These are phyloP conservation scores for Cryptophagus acutangulus DNA, from an alignment of 2,888 invertebrate species.

Conservation along the genomic window DNA sequence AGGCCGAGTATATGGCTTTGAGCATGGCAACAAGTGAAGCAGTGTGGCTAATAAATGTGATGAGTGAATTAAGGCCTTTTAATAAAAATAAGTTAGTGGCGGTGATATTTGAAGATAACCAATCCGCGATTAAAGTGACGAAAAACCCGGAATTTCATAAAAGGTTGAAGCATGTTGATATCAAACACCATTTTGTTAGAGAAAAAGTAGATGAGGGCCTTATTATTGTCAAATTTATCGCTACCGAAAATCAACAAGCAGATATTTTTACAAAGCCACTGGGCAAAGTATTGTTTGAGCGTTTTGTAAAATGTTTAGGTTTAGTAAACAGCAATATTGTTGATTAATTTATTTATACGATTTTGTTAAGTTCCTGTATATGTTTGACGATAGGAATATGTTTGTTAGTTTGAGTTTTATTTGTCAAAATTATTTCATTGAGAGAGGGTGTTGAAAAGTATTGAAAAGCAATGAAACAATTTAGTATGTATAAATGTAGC, in stretches of 20 bases:
- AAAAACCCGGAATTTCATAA: conserved; percentile 7
- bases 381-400: too few species aligned
- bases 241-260: background rate
- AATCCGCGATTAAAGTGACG: conserved; percentile 6
- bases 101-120: conserved; percentile 6
- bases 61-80: conserved; percentile 6
- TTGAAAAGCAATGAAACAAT: too few species aligned
- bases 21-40: conserved; percentile 6
- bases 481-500: too few species aligned
- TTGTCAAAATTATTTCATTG: too few species aligned
- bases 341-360: too few species aligned
- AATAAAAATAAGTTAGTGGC: background rate
- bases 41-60: conserved; percentile 5
- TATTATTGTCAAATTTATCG: background rate
- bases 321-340: too few species aligned
- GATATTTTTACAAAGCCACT: background rate
- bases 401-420: too few species aligned
- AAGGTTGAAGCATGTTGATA: conserved; percentile 1
- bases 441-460: too few species aligned
- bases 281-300: background rate
- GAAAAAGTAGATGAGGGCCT: background rate
- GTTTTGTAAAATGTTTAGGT: too few species aligned
- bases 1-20: conserved; percentile 7
- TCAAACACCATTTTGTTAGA: background rate
- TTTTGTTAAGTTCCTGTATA: too few species aligned